Conservation (phyloP, 2,888 invertebrate genomes). For the Cordilura impudica region DNA sequence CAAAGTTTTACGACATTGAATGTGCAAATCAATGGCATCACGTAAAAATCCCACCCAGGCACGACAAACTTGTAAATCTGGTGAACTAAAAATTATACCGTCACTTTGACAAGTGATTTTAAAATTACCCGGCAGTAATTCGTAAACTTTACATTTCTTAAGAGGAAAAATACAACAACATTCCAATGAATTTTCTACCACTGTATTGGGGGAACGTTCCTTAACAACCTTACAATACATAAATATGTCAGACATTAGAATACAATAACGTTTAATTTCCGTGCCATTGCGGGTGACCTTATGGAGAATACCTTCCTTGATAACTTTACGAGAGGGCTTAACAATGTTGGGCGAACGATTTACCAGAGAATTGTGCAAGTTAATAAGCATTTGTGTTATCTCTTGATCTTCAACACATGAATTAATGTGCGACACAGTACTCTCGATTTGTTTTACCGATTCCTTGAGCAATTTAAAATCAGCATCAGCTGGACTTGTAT, state of each 20-base stretch:
- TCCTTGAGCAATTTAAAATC: constrained; percentile 81
- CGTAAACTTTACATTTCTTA: constrained; percentile 83
- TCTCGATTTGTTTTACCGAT: constrained; percentile 83
- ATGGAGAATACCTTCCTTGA: constrained; percentile 83
- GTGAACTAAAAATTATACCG: constrained; percentile 80
- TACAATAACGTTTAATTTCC: constrained; percentile 82
- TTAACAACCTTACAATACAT: constrained; percentile 85
- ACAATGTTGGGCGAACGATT: constrained; percentile 83
- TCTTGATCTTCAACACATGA: constrained; percentile 86
- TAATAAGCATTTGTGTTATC: constrained; percentile 83
- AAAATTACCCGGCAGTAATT: constrained; percentile 81
- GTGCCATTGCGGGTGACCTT: constrained; percentile 80
- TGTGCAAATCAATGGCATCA: constrained; percentile 80
- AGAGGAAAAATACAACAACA: constrained; percentile 85
- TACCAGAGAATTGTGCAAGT: constrained; percentile 82
- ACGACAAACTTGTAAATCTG: constrained; percentile 79
- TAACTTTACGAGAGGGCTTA: constrained; percentile 81
- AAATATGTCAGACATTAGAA: constrained; percentile 86
- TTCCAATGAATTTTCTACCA: constrained; percentile 81
- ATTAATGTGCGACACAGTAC: constrained; percentile 85
- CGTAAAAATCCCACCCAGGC: constrained; percentile 81
- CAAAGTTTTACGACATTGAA: constrained; percentile 81
- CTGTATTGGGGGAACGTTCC: constrained; percentile 78
- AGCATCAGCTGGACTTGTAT: constrained; percentile 80
- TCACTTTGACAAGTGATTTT: constrained; percentile 81